Evolutionary conservation across 2,113 vertebrate genomes (phyloP).

Genomic region (Cricetomys ansorgei): DNA sequence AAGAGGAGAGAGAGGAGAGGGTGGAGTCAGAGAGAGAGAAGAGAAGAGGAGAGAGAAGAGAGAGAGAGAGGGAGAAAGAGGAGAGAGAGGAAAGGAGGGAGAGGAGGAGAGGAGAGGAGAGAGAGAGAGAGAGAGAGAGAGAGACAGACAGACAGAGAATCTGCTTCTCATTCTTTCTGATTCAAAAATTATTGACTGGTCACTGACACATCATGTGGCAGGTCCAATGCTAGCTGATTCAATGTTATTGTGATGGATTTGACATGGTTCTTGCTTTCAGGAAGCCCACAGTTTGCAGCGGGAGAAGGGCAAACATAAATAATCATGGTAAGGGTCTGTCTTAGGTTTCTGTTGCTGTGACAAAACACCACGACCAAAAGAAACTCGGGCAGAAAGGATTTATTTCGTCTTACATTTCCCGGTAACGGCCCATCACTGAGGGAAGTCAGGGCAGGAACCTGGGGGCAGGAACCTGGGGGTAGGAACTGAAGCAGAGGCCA

Average conservation of each 20-base stretch:
- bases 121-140: not conserved
- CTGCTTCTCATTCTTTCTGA: slow-evolving; percentile 31
- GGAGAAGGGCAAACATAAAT: not conserved
- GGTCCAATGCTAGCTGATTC: not conserved
- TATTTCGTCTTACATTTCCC: not conserved
- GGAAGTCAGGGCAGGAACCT: not conserved
- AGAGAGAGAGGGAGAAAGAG: not conserved
- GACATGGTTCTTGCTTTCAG: not conserved
- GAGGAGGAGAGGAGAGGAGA: not conserved
- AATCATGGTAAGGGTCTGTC: not conserved
- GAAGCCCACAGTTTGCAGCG: not conserved
- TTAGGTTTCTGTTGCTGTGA: not conserved
- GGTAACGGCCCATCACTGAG: not conserved
- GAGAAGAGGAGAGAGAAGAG: not conserved
- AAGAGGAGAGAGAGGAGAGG: not conserved
- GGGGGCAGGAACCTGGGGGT: not conserved
- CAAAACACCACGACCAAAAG: not conserved
- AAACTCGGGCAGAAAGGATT: not conserved
- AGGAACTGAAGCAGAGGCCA: not conserved
- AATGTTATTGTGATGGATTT: not conserved
- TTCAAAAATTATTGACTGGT: slow-evolving; percentile 20
- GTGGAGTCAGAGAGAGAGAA: not conserved
- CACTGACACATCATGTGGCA: not conserved
- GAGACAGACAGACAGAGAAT: slow-evolving; percentile 3
- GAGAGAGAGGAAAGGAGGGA: not conserved